These are phyloP conservation scores for Micrasema minimum DNA, from an alignment of 1,140 invertebrate genomes.

Conservation along the genomic window DNA sequence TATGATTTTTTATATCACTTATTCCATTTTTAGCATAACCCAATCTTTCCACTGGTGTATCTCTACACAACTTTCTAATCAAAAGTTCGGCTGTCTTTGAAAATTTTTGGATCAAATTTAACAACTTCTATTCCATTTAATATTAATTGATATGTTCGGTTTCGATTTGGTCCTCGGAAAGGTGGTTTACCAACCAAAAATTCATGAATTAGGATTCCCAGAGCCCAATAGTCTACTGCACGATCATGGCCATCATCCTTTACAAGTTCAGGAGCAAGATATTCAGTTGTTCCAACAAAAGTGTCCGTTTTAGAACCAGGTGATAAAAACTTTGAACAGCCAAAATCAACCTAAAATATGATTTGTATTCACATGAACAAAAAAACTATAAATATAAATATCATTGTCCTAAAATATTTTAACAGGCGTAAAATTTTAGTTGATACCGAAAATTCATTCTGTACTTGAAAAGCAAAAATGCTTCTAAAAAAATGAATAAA, in stretches of 20 bases:
- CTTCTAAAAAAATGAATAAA: too few relatives aligned
- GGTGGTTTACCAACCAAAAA: constrained; percentile 93
- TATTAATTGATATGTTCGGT: constrained; percentile 98
- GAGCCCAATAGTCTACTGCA: constrained; percentile 94
- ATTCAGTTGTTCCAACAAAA: constrained; percentile 95
- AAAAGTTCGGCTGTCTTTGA: constrained; percentile 82
- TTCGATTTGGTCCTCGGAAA: constrained; percentile 88
- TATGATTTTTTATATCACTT: constrained; percentile 91
- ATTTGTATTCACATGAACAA: constrained; percentile 7
- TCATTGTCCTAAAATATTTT: background rate
- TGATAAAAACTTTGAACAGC: constrained; percentile 91
- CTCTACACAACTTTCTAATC: constrained; percentile 88
- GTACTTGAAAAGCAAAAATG: too few relatives aligned
- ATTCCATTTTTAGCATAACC: constrained; percentile 93
- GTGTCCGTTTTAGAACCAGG: constrained; percentile 94
- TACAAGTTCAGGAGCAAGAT: constrained; percentile 94
- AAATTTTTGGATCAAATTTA: constrained; percentile 82
- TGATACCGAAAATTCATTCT: too few relatives aligned
- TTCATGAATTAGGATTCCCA: constrained; percentile 94
- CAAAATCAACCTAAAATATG: constrained; percentile 89
- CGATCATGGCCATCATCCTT: constrained; percentile 92
- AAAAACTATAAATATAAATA: background rate
- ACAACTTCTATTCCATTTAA: constrained; percentile 91
- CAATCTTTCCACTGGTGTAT: constrained; percentile 89
- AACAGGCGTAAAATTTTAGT: too few relatives aligned